Evolutionary conservation across 2,113 vertebrate species (phyloP), one percentile per base, ranked within the genome.

Genomic region (Vidua chalybeata): DNA sequence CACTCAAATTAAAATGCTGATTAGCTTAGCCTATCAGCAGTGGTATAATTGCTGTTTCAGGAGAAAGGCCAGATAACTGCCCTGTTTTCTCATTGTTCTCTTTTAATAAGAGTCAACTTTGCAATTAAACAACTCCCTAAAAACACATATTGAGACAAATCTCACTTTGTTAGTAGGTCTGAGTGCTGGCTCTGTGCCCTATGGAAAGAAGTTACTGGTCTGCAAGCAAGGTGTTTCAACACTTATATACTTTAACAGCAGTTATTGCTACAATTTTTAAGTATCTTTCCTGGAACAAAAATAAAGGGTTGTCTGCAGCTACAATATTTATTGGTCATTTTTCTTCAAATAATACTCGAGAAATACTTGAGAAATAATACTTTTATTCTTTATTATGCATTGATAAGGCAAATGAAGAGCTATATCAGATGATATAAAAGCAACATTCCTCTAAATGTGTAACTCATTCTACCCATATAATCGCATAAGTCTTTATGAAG

Each of bases 41-140:
- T 7, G 35, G 21, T 69, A 73, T 71, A 82, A 93, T 14, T 84
- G 93, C 73, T 76, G 20, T 0, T 87, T 48, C 39, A 93, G 89
- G 67, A 95, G 51, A 82, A 82, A 51, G 84, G 78, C 49, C 71
- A 83, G 73, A 84, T 81, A 80, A 93, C 72, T 81, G n/a, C 62
- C 27, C 68, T 74, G 52, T 69, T 93, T 88, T 77, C 35, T 81
- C 54, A 77, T 58, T 90, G 59, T 69, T 90, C 63, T 43, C 73
- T 63, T 90, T 58, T 46, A 90, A 67, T 77, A 90, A 92, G 26
- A 83, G 31, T 77, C 39, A 56, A 80, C 30, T 92, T 55, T 0
- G 9, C 26, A 90, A 93, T 84, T 84, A 74, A 90, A 92, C 68
- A 81, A 89, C 80, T 67, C 86, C 87, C 83, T 81, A 90, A 95